A percentile compares a stretch with the other conserved stretches of the same genome.
Evolutionary conservation across 2,797 vertebrate genomes (phyloP).

Genomic region (Pteronotus mesoamericanus): DNA sequence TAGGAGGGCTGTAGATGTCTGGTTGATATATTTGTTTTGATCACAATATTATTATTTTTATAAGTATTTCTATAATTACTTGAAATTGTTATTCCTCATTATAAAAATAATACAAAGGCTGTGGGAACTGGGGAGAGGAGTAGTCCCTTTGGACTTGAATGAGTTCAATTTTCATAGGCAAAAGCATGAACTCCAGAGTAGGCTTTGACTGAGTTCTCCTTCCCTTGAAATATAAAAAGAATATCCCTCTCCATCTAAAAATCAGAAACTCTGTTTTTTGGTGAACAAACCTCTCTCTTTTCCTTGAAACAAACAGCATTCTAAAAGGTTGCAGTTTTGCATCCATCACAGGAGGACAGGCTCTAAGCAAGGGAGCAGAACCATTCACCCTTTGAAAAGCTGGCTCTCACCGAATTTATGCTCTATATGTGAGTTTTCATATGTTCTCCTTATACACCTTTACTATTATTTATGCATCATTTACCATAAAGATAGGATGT

Average conservation of each 20-base stretch:
- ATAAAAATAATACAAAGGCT: background rate
- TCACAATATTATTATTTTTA: slow-evolving; percentile 49
- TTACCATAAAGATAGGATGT: slow-evolving; percentile 71
- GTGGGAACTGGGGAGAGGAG: background rate
- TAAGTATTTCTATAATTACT: background rate
- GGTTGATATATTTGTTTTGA: background rate
- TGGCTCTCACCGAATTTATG: slow-evolving; percentile 74
- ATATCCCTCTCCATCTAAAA: slow-evolving; percentile 14
- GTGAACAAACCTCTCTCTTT: slow-evolving; percentile 61
- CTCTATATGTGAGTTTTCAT: slow-evolving; percentile 69
- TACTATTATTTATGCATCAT: slow-evolving; percentile 78
- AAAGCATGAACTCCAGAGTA: background rate
- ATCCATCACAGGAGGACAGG: slow-evolving; percentile 65
- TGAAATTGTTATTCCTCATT: background rate
- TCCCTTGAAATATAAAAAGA: slow-evolving; percentile 47
- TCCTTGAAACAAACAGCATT: slow-evolving; percentile 61
- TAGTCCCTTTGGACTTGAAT: slow-evolving; percentile 6
- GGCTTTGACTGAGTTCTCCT: slow-evolving; percentile 35
- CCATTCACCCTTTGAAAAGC: slow-evolving; percentile 76
- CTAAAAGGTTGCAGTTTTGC: slow-evolving; percentile 68
- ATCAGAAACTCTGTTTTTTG: slow-evolving; percentile 46
- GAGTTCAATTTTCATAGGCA: background rate
- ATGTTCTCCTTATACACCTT: slow-evolving; percentile 74
- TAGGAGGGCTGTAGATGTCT: background rate
- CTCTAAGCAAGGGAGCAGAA: slow-evolving; percentile 72